Percentiles rank a stretch among this genome's conserved stretches.
Evolutionary conservation across 2,113 vertebrate species (phyloP).

Genomic region (Oreotrochilus melanogaster): DNA sequence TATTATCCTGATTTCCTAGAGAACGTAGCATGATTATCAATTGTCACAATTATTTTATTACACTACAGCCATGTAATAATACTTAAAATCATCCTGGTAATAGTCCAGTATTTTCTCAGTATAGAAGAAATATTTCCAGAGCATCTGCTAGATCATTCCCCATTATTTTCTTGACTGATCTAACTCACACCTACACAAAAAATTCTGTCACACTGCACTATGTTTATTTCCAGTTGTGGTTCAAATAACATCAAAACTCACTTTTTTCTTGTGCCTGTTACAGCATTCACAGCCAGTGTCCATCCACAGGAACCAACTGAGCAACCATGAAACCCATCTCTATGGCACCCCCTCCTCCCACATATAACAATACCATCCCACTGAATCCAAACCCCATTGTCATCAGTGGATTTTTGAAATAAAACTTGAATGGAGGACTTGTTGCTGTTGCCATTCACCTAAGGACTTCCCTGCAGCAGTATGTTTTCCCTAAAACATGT

Average conservation of each 20-base stretch:
- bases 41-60: neutral
- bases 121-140: neutral
- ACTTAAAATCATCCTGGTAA: neutral
- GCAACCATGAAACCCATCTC: fast-evolving
- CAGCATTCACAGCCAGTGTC: neutral
- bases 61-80: neutral
- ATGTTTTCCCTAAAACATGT: neutral
- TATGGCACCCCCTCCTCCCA: neutral
- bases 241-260: neutral
- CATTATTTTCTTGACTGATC: neutral
- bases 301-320: neutral
- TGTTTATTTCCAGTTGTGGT: neutral
- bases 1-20: neutral
- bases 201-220: neutral
- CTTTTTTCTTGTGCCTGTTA: neutral
- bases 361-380: neutral
- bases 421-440: neutral
- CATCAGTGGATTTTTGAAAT: neutral
- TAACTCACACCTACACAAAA: neutral
- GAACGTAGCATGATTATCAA: neutral
- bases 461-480: neutral
- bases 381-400: neutral
- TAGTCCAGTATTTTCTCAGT: neutral
- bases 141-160: neutral
- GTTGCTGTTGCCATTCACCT: neutral